Evolutionary conservation across 2,797 vertebrate genomes (phyloP).

Genomic region (Anolis apletophallus): DNA sequence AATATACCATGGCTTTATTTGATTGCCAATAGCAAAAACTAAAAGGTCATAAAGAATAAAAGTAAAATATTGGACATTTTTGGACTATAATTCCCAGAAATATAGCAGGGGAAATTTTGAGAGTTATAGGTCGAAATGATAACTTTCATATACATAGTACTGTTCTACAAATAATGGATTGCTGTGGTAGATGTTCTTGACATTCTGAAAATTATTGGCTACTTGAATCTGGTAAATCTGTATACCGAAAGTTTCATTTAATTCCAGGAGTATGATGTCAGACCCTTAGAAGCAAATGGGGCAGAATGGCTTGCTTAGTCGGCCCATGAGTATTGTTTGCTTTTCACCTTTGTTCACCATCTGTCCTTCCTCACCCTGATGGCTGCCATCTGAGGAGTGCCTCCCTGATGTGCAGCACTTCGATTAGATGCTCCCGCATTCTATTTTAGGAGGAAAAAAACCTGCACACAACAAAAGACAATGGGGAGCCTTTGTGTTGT

Average conservation of each 20-base stretch:
- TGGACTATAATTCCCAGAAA: background rate
- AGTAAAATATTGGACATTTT: background rate
- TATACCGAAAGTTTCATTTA: background rate
- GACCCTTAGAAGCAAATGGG: background rate
- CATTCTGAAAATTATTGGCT: background rate
- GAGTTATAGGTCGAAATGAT: background rate
- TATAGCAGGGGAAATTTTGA: background rate
- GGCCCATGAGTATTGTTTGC: conserved; percentile 39
- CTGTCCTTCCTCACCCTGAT: conserved; percentile 67
- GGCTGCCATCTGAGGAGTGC: conserved; percentile 66
- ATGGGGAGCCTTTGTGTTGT: conserved; percentile 64
- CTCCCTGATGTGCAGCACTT: conserved; percentile 55
- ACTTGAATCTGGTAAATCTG: background rate
- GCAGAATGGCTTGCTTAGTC: conserved; percentile 2
- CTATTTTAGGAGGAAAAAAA: background rate
- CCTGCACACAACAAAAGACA: conserved; percentile 47
- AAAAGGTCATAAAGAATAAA: background rate
- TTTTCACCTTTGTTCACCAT: conserved; percentile 75
- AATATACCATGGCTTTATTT: background rate
- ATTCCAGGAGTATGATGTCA: background rate
- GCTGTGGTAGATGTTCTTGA: background rate
- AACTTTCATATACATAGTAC: background rate
- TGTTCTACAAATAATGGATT: background rate
- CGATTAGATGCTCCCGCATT: conserved; percentile 55
- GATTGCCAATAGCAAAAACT: background rate